Percentiles rank a stretch among this genome's conserved stretches.
phyloP scores from a whole-genome alignment of 35 echinoderm and acorn worm species.

The Lytechinus pictus region DNA sequence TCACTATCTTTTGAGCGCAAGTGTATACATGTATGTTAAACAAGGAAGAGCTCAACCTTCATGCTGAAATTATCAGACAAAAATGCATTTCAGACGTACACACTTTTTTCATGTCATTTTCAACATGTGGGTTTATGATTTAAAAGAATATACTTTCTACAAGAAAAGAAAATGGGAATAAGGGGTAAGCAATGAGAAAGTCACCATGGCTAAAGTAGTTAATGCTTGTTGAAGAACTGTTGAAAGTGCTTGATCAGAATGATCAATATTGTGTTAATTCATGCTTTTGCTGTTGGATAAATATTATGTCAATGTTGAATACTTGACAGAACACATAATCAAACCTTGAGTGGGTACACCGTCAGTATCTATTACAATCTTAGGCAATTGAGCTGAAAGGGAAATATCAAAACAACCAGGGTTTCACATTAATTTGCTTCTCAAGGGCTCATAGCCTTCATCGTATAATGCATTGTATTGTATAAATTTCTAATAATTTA shows the following conservation, averaged over 20 bases:
- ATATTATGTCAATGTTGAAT: background rate
- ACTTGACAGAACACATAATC: background rate
- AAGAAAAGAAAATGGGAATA: too few species aligned
- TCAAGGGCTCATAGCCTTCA: too few species aligned
- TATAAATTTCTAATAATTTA: too few species aligned
- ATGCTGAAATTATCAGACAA: too few species aligned
- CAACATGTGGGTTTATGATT: too few species aligned
- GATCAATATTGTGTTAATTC: background rate
- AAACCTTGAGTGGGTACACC: background rate
- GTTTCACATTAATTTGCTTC: background rate
- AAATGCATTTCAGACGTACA: too few species aligned
- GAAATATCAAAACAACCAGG: background rate
- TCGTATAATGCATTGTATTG: too few species aligned
- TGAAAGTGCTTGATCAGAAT: background rate
- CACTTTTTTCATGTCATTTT: too few species aligned
- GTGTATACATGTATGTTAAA: too few species aligned
- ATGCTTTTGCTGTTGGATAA: background rate
- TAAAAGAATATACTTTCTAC: too few species aligned
- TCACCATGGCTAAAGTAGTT: background rate
- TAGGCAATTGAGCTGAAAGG: background rate
- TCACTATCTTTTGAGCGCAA: too few species aligned
- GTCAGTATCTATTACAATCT: background rate
- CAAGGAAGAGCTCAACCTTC: too few species aligned
- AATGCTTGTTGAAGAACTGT: background rate
- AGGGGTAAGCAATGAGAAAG: background rate